Percentiles rank a stretch among this genome's conserved stretches.
These are phyloP conservation scores for Fragum sueziense DNA, from an alignment of 2,888 invertebrate genomes.

Conservation along the genomic window DNA sequence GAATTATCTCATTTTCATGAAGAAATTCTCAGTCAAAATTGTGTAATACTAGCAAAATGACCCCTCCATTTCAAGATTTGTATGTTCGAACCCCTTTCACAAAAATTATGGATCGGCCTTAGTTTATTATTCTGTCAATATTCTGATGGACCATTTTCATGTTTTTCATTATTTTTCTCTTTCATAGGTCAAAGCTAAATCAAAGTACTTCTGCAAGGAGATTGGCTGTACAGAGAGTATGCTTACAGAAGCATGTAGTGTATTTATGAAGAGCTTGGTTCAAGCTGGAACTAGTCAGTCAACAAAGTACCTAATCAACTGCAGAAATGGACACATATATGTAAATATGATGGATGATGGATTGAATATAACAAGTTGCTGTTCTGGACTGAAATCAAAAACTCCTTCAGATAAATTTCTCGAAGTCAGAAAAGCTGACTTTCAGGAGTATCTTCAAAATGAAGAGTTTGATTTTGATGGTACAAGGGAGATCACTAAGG, in stretches of 20 bases:
- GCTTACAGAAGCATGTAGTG: slow-evolving; percentile 42
- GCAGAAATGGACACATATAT: slow-evolving; percentile 33
- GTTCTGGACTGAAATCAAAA: not conserved
- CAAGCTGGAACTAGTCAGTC: not conserved
- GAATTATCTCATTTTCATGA: no score
- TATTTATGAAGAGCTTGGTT: slow-evolving; percentile 56
- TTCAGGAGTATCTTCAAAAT: not conserved
- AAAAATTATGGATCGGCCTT: no score
- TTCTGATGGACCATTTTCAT: no score
- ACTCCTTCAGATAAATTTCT: not conserved
- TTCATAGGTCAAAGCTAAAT: not conserved
- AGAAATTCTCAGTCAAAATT: no score
- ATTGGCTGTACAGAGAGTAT: slow-evolving; percentile 52
- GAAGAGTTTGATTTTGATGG: not conserved
- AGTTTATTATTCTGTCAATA: no score
- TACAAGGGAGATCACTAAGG: slow-evolving; percentile 1
- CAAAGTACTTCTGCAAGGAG: slow-evolving; percentile 29
- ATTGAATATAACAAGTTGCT: not conserved
- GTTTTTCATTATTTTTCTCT: not conserved
- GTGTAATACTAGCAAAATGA: no score
- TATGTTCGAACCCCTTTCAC: no score
- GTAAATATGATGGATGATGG: not conserved
- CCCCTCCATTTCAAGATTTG: no score
- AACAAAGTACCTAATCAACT: not conserved
- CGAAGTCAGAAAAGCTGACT: not conserved